Evolutionary conservation across 1,140 invertebrate genomes (phyloP), one percentile per base, ranked within the genome.

Genomic region (Hylaeus volcanicus): DNA sequence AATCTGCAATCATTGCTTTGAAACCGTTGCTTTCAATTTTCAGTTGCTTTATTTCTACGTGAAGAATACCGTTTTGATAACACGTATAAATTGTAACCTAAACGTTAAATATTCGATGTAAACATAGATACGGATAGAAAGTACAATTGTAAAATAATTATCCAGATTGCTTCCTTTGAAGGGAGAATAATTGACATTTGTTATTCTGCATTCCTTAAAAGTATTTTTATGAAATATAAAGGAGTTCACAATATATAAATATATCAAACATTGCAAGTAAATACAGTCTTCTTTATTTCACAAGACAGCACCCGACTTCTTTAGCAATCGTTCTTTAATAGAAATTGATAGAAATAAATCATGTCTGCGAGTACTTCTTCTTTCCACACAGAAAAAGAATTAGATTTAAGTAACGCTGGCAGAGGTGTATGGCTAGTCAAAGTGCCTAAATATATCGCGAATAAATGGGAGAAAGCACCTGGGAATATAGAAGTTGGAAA

Each of bases 341-440:
- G 61, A 45, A 26, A 26, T 0, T 15, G 11, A 51, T 41, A 63
- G 61, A 65, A 60, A 74, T 9, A 51, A 56, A 88, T 60, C 76
- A 92, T 92, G 91, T 90, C 91, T 0, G 74, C 72, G 12, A 83
- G 68, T 63, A n/a, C 63, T n/a, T 91, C 94, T 43, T 26, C 26
- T 26, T 26, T 26, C 26, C 95, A 96, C 82, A 93, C 94, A 61
- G 96, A 97, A 91, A 94, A 95, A 85, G 95, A 98, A 89, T 94
- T 99, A 81, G 98, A 99, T 94, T 94, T 98, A 41, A 96, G 96
- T n/a, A 98, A 98, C 91, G 96, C 97, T 48, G 95, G 95, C 9
- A 94, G 98, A 86, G 98, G 98, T 56, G 97, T 99, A 9, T 99
- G 98, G 98, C 94, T 99, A 11, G 98, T 99, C 0, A 99, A 99